Conservation (phyloP, 2,797 vertebrate genomes). For the Thalassophryne amazonica region DNA sequence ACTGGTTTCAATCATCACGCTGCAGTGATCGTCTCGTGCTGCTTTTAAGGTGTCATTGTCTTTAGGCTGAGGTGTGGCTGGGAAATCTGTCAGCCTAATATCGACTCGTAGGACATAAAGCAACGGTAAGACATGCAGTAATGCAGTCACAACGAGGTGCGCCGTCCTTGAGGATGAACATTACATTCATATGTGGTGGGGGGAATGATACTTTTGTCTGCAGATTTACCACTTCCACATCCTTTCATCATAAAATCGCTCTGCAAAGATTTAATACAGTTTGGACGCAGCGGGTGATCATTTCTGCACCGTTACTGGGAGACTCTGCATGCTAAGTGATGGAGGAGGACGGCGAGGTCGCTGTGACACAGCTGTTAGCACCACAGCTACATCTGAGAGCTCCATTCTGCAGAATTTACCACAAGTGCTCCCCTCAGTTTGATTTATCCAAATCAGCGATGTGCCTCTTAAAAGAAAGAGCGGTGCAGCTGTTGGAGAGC, state of each 20-base stretch:
- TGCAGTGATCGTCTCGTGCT: neutral
- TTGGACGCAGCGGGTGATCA: neutral
- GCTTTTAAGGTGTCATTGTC: neutral
- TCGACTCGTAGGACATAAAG: neutral
- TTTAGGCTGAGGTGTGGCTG: neutral
- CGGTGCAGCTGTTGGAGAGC: neutral
- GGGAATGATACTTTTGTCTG: slow-evolving; percentile 1
- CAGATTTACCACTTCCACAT: neutral
- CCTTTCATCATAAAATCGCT: neutral
- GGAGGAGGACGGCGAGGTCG: too few relatives aligned
- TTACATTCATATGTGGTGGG: slow-evolving; percentile 4
- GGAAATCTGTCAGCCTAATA: neutral
- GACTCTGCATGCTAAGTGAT: neutral
- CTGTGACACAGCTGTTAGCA: slow-evolving; percentile 28
- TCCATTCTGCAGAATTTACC: slow-evolving; percentile 18
- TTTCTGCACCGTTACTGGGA: too few relatives aligned
- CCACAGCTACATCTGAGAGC: slow-evolving; percentile 12
- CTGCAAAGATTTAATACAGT: neutral
- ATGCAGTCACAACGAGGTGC: neutral
- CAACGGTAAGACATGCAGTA: neutral
- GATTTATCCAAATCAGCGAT: slow-evolving; percentile 30
- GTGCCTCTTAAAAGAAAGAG: neutral
- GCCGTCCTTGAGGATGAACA: slow-evolving; percentile 2
- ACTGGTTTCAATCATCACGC: slow-evolving; percentile 2
- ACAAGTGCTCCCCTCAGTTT: slow-evolving; percentile 30